These are phyloP conservation scores for Microchirus variegatus DNA, from an alignment of 2,797 vertebrate genomes.

Conservation along the genomic window DNA sequence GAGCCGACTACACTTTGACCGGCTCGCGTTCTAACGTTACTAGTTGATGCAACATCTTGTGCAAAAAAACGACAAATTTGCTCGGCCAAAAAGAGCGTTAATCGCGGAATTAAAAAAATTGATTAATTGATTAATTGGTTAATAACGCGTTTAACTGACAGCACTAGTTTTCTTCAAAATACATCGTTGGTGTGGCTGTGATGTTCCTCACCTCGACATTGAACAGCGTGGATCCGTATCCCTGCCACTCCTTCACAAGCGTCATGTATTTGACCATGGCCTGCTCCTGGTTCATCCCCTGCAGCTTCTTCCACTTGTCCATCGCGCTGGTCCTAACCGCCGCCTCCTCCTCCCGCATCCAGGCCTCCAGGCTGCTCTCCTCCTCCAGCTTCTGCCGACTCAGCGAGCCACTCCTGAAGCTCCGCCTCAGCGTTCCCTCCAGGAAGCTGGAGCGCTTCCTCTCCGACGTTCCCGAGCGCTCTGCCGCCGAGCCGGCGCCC, in stretches of 20 bases:
- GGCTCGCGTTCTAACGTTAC: too few species aligned
- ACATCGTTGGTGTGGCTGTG: too few species aligned
- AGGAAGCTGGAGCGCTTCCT: slow-evolving; percentile 93
- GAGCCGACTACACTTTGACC: too few species aligned
- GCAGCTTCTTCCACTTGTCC: slow-evolving; percentile 95
- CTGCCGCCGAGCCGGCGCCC: slow-evolving; percentile 47
- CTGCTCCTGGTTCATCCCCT: slow-evolving; percentile 91
- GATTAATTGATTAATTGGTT: too few species aligned
- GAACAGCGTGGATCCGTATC: slow-evolving; percentile 95
- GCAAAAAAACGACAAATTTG: too few species aligned
- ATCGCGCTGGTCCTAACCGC: slow-evolving; percentile 86
- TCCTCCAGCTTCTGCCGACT: slow-evolving; percentile 88
- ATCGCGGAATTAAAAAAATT: too few species aligned
- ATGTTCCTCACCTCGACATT: slow-evolving; percentile 88
- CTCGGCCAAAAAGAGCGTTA: too few species aligned
- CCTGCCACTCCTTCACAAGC: slow-evolving; percentile 94
- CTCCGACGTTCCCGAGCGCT: slow-evolving; percentile 78
- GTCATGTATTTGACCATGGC: slow-evolving; percentile 96
- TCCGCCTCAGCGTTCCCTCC: slow-evolving; percentile 92
- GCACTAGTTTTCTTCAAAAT: too few species aligned
- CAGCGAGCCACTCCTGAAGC: slow-evolving; percentile 88
- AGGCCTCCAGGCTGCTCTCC: slow-evolving; percentile 91
- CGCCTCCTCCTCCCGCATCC: slow-evolving; percentile 91
- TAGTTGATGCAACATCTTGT: too few species aligned
- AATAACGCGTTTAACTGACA: too few species aligned